Evolutionary conservation across 2,113 vertebrate species (phyloP).

Genomic region (Crotophaga sulcirostris): DNA sequence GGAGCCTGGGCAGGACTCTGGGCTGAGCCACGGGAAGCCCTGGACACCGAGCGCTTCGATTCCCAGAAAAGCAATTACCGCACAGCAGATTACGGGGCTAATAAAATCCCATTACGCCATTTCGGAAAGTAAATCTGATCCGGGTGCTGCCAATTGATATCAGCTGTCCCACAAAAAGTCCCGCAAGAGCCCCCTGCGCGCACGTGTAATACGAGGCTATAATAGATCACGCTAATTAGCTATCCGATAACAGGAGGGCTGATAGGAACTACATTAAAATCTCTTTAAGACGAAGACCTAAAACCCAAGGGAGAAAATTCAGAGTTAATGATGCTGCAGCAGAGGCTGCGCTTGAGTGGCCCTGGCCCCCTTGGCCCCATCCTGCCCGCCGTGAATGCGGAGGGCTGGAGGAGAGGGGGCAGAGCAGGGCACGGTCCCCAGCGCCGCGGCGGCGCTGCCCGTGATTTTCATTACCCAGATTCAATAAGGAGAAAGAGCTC

Average conservation of each 20-base stretch:
- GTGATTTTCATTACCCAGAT: constrained; percentile 62
- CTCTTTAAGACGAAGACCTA: constrained; percentile 40
- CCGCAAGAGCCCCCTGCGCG: neutral
- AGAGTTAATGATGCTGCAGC: constrained; percentile 35
- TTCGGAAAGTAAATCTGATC: constrained; percentile 58
- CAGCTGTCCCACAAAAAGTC: neutral
- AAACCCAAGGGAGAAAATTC: constrained; percentile 25
- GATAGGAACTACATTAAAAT: constrained; percentile 47
- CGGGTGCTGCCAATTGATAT: constrained; percentile 25
- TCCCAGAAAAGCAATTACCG: constrained; percentile 69
- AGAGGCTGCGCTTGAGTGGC: neutral
- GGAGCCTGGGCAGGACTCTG: neutral
- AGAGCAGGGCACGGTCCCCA: neutral
- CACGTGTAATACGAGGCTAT: neutral
- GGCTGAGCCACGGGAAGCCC: neutral
- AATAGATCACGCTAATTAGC: constrained; percentile 52
- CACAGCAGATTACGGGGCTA: constrained; percentile 37
- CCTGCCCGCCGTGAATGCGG: accelerated
- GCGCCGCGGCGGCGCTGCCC: neutral
- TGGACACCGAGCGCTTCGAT: neutral
- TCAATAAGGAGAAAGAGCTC: constrained; percentile 48
- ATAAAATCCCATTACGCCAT: constrained; percentile 64
- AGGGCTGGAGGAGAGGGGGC: neutral
- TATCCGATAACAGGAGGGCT: constrained; percentile 33
- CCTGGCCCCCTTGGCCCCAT: neutral